Evolutionary conservation across 2,888 invertebrate species (phyloP), one percentile per base, ranked within the genome.

Genomic region (Agriopis marginaria): DNA sequence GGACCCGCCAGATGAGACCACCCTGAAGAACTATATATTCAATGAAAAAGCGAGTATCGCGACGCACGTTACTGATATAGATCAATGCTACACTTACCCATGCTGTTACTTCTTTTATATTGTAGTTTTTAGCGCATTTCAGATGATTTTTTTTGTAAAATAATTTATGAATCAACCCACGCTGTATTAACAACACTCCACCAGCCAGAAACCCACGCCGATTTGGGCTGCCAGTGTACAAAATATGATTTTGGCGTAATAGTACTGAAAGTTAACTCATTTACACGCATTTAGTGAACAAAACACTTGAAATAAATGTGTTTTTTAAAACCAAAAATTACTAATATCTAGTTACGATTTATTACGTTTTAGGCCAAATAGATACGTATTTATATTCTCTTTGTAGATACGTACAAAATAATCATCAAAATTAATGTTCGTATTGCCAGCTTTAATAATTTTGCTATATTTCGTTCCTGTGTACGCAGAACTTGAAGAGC

Each of bases 181-280:
- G 93, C 93, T 82, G 92, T 92, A 92, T 92, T 82, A 92, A 87
- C 89, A 89, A 87, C 85, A 87, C 84, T 84, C 76, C 83, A 86
- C 82, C 85, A 88, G 32, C 32, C 32, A 32, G 32, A 73, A 73
- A 92, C 93, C 93, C 92, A 93, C 93, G 93, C 93, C 90, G 89
- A 89, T 82, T 79, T 84, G 86, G 86, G 89, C 89, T 93, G 89
- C 90, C 87, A 84, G 74, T 60, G 12, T 8, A 66, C 72, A 83
- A 79, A 51, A 70, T 50, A 68, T 66, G 58, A 56, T 45, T 42
- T 49, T 42, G 14, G 17, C 42, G 40, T 40, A 32, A 51, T 12
- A 51, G 11, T 6, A 51, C 7, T 1, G 32, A 32, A 32, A 32
- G 4, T 32, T 32, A 5, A 32, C 32, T 32, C 32, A 3, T 32